Evolutionary conservation across 2,113 vertebrate genomes (phyloP).

Genomic region (Pampusana beccarii): DNA sequence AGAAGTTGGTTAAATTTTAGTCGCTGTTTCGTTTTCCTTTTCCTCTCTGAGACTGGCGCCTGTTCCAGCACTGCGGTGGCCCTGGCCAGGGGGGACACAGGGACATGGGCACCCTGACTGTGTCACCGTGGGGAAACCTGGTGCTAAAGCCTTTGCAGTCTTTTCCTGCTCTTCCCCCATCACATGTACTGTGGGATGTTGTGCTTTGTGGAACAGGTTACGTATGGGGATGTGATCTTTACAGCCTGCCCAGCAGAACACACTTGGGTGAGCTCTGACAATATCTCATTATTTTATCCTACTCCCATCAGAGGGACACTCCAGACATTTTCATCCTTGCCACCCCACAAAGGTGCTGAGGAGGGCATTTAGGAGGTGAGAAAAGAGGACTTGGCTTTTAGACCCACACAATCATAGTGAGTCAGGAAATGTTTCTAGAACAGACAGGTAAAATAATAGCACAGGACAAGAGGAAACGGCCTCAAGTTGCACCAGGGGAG

Average conservation of each 20-base stretch:
- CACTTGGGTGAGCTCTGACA: neutral
- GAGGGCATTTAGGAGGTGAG: neutral
- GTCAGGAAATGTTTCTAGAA: neutral
- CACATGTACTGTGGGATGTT: fast-evolving
- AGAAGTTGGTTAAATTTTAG: neutral
- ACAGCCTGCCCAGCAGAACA: neutral
- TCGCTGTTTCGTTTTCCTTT: neutral
- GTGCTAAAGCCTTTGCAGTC: neutral
- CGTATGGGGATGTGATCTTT: neutral
- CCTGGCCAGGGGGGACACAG: no score
- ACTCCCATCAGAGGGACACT: neutral
- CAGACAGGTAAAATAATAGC: neutral
- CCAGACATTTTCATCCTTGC: neutral
- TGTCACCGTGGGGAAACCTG: neutral
- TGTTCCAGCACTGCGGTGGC: neutral
- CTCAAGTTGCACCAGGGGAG: no score
- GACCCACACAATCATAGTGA: neutral
- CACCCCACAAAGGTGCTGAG: neutral
- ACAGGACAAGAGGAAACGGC: neutral
- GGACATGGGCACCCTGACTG: neutral
- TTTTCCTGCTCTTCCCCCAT: neutral
- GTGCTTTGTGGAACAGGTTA: neutral
- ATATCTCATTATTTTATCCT: neutral
- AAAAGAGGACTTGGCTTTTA: neutral
- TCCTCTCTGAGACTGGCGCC: neutral